phyloP scores from a whole-genome alignment of 2,797 vertebrate species.

The Spinibarbus caldwelli region DNA sequence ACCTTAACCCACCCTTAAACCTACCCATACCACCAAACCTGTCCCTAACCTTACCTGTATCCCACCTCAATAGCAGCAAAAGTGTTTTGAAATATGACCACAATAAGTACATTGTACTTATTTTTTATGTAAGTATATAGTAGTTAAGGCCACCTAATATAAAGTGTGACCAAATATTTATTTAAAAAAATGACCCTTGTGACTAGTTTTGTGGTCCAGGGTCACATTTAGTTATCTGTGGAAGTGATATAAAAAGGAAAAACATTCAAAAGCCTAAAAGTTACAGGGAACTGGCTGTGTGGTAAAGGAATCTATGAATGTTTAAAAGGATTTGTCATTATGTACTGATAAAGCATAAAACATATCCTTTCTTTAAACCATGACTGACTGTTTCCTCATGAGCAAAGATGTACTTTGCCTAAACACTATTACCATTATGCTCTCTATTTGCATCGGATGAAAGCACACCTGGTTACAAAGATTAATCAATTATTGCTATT shows the following conservation, averaged over 20 bases:
- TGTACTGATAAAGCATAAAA: neutral
- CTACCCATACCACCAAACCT: too few species aligned
- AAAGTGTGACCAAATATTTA: too few species aligned
- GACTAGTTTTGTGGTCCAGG: too few species aligned
- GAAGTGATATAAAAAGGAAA: neutral
- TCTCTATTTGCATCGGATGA: neutral
- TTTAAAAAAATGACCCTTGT: too few species aligned
- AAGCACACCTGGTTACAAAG: neutral
- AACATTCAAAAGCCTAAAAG: neutral
- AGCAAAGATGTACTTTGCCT: constrained; percentile 4
- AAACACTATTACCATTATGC: neutral
- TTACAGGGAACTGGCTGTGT: too few species aligned
- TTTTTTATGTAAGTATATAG: too few species aligned
- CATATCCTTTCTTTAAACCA: neutral
- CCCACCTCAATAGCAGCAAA: too few species aligned
- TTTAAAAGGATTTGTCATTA: neutral
- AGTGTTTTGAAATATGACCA: too few species aligned
- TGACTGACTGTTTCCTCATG: neutral
- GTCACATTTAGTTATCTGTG: neutral
- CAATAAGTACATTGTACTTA: too few species aligned
- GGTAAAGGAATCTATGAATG: neutral
- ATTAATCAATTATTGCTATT: neutral
- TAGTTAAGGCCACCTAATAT: too few species aligned
- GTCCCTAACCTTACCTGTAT: too few species aligned
- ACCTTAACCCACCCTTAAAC: too few species aligned